Conservation (phyloP, 1,140 invertebrate genomes). For the Carposina sasakii region DNA sequence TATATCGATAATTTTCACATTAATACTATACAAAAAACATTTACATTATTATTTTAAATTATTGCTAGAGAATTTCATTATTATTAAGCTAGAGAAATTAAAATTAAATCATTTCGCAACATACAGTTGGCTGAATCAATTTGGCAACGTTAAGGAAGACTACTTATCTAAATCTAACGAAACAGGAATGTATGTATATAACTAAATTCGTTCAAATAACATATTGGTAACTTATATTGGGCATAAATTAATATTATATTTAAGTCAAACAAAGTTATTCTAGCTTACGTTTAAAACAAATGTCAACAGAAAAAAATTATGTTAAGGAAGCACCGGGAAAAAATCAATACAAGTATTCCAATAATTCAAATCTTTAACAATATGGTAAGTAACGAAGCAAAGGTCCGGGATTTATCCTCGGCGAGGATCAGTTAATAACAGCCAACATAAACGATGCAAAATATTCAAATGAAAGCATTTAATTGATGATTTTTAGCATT, state of each 20-base stretch:
- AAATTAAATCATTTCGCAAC: slow-evolving; percentile 61
- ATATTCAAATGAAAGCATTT: slow-evolving; percentile 6
- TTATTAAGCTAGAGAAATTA: slow-evolving; percentile 60
- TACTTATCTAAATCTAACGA: slow-evolving; percentile 68
- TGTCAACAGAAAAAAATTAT: slow-evolving; percentile 65
- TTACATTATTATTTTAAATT: slow-evolving; percentile 68
- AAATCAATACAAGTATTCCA: slow-evolving; percentile 35
- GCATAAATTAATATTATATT: slow-evolving; percentile 51
- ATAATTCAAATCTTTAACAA: too few species aligned
- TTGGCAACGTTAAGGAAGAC: slow-evolving; percentile 71
- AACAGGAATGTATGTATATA: slow-evolving; percentile 69
- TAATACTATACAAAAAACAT: slow-evolving; percentile 70
- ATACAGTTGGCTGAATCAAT: slow-evolving; percentile 64
- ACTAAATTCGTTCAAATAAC: slow-evolving; percentile 70
- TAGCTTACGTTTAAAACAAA: slow-evolving; percentile 62
- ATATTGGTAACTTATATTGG: slow-evolving; percentile 65
- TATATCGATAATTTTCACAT: slow-evolving; percentile 52
- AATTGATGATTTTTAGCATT: too few species aligned
- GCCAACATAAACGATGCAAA: too few species aligned
- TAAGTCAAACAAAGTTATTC: slow-evolving; percentile 44
- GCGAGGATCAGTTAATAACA: too few species aligned
- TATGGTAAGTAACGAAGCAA: too few species aligned
- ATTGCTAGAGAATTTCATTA: slow-evolving; percentile 70
- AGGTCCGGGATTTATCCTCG: too few species aligned
- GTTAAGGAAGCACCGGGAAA: slow-evolving; percentile 64